Evolutionary conservation across 2,113 vertebrate species (phyloP), one percentile per base, ranked within the genome.

Genomic region (Heterochromis multidens): DNA sequence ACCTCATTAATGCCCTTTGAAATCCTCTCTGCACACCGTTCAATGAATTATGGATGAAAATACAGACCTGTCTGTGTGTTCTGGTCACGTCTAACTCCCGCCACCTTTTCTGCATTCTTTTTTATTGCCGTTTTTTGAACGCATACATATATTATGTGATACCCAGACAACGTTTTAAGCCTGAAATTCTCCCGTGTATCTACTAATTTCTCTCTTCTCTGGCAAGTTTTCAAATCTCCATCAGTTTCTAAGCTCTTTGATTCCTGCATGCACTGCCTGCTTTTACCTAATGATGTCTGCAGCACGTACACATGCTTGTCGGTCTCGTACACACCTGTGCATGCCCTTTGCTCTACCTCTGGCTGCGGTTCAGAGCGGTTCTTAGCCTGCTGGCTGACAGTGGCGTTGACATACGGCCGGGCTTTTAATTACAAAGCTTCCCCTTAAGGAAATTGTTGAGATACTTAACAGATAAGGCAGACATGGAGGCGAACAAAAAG

Each of bases 401-500:
- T 56, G 60, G 31, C 37, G 85, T 87, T 92, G 93, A 95, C 93
- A 88, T 89, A 88, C 43, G 54, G 76, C 40, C 33, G 49, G 87
- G 67, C 79, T 88, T 95, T 91, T 94, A 93, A 94, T 95, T 92
- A 94, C 88, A 82, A 84, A 65, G 58, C 86, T 92, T 65, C 88
- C 90, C 92, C 93, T 93, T 88, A 87, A 95, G 94, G 92, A 95
- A 94, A 94, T 93, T 91, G 91, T 92, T 94, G 90, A 91, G 92
- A 95, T 95, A 89, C 79, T 92, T 80, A 85, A 58, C 77, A 91
- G 88, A 94, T 94, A 92, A 92, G 82, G 61, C 46, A 65, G 85
- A 92, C 81, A 91, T 60, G 83, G 78, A 78, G 70, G 12, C 62
- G 79, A 92, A 93, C 92, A 94, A 91, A 92, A 91, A 86, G 86